Base-by-base conservation (phyloP, 2,113 vertebrate genomes). In the Aythya baeri region DNA sequence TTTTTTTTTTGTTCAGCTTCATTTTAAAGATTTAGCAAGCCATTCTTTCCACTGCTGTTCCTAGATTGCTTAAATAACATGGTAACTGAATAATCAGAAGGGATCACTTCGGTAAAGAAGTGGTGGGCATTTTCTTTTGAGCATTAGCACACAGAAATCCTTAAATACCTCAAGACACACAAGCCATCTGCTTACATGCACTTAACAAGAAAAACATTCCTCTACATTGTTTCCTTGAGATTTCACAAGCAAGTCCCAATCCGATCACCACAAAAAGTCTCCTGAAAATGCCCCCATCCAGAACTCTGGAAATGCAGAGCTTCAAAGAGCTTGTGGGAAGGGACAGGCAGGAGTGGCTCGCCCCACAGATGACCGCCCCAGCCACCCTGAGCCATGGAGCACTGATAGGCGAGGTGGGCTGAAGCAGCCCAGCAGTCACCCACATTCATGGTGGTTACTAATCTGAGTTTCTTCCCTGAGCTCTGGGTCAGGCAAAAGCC, bases 291-390 rank as follows among this genome's bases (percentile, higher is more conserved):
- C 5, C 17, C 29, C 13, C 5, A 7, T 4, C 7, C 66, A 41
- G 25, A 10, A 2, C 26, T 61, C 7, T 6, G 7, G 54, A 17
- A 46, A 52, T 0, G 0, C 8, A 68, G 25, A 65, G 17, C 32
- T 1, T 9, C 29, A 9, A 3, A 22, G 62, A 43, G 29, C 50
- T 20, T 32, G 46, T 58, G 6, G 9, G 5, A 7, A 27, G 2
- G 25, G 72, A 34, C 54, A 59, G 61, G 74, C 25, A 27, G 17
- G 65, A 67, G 79, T 38, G 55, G 72, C 4, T 72, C n/a, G 2
- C 2, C 0, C 16, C 2, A 21, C 2, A 6, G 2, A 27, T 0
- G 2, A 10, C 16, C 10, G 1, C 20, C 52, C 49, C 17, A 32
- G 15, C 16, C 23, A 5, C 26, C 7, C 38, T 26, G 44, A 66